Conservation (phyloP, 2,888 invertebrate species). For the Lochmaea capreae region DNA sequence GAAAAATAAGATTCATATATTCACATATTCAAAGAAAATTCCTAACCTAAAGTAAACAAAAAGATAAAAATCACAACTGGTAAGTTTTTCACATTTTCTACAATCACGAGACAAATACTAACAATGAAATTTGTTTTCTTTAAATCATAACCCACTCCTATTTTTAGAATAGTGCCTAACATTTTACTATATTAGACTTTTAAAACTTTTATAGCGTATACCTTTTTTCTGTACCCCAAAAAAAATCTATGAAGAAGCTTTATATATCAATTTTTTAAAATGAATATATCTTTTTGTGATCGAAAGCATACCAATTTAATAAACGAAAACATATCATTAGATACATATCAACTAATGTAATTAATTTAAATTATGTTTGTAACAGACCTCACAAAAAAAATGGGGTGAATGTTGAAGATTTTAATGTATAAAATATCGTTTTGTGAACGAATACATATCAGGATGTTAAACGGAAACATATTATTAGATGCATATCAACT, state of each 20-base stretch:
- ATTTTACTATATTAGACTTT: conserved; percentile 57
- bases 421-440: no score
- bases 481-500: neutral
- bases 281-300: conserved; percentile 47
- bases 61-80: no score
- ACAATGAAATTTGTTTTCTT: neutral
- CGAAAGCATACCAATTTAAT: conserved; percentile 43
- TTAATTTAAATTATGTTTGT: neutral
- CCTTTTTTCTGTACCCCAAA: conserved; percentile 38
- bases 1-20: no score
- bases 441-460: neutral
- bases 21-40: no score
- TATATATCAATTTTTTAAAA: conserved; percentile 48
- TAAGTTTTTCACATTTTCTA: neutral
- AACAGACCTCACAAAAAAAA: no score
- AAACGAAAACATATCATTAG: neutral
- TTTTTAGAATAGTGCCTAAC: conserved; percentile 63
- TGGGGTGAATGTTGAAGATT: neutral
- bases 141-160: conserved; percentile 26
- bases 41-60: no score
- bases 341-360: neutral
- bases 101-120: neutral
- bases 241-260: conserved; percentile 46
- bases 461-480: neutral
- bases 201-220: conserved; percentile 55